Evolutionary conservation across 2,113 vertebrate species (phyloP), one percentile per base, ranked within the genome.

Genomic region (Collichthys lucidus): DNA sequence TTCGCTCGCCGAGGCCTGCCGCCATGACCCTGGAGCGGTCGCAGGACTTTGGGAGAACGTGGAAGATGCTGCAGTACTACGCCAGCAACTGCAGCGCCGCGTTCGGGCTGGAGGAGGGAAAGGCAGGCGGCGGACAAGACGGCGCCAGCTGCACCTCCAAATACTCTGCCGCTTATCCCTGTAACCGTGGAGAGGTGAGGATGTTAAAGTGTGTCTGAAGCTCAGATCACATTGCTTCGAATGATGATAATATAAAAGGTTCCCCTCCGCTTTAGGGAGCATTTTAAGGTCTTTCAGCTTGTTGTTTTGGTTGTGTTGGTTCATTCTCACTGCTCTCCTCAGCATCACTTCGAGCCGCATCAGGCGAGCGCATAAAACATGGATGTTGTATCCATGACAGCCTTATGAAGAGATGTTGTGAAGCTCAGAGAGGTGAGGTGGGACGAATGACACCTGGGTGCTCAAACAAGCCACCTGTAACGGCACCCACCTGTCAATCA

Each of bases 11-110:
- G 42, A 91, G 98, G 87, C 98, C 98, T 0, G 95, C 96, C 0
- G 96, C 96, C 87, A 99, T 99, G 98, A 94, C 96, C 65, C 94
- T 99, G 91, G 98, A 99, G 88, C 92, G 97, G 70, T 99, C 98
- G 4, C 97, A 96, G 94, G 97, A 99, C 93, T 98, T 98, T 0
- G 98, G 97, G 0, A 76, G 89, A 52, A 97, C 96, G 0, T 99
- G 98, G 98, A 95, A 89, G 86, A 95, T 95, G 89, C 96, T 97
- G 90, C 97, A 97, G 87, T 97, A 97, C 87, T 99, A 97, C 65
- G 96, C 97, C 72, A 77, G 71, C 29, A 97, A 99, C 95, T 99
- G 98, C 83, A 97, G 94, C 0, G 89, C 94, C 46, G 69, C 95
- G 40, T 99, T 99, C 1, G 94, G 96, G 49, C 80, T 98, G 83